Conservation (phyloP, 2,888 invertebrate species). For the Lamellibrachia columna region DNA sequence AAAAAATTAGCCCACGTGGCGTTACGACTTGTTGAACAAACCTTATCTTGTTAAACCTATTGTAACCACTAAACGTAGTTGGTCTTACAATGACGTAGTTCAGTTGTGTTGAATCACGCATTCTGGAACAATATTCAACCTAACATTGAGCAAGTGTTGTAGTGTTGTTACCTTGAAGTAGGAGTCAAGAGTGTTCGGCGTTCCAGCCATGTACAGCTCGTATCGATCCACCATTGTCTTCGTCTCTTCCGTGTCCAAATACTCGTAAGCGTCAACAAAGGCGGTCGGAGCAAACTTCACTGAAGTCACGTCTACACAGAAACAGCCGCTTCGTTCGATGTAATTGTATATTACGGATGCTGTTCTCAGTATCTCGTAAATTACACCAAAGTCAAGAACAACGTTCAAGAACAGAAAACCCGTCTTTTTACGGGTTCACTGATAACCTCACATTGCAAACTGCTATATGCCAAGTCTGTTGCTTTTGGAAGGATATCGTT, state of each 20-base stretch:
- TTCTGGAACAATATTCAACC: neutral
- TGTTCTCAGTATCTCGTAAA: too few species aligned
- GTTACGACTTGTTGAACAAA: too few species aligned
- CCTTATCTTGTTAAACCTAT: too few species aligned
- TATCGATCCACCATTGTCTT: neutral
- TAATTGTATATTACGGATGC: too few species aligned
- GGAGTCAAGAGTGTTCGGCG: neutral
- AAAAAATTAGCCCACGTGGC: too few species aligned
- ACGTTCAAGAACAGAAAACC: too few species aligned
- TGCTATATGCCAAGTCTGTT: too few species aligned
- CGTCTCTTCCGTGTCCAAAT: slow-evolving; percentile 2
- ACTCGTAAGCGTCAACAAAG: neutral
- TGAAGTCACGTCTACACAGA: neutral
- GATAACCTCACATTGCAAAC: too few species aligned
- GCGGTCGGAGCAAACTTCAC: neutral
- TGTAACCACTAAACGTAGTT: too few species aligned
- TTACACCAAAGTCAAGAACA: too few species aligned
- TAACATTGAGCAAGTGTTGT: neutral
- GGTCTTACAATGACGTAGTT: neutral
- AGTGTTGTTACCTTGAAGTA: neutral
- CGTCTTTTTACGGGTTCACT: too few species aligned
- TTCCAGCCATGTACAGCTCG: neutral
- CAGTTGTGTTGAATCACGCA: neutral
- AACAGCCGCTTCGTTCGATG: neutral
- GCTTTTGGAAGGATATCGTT: too few species aligned